Base-by-base conservation (phyloP, 2,888 invertebrate species). In the Gandaritis pyraliata region DNA sequence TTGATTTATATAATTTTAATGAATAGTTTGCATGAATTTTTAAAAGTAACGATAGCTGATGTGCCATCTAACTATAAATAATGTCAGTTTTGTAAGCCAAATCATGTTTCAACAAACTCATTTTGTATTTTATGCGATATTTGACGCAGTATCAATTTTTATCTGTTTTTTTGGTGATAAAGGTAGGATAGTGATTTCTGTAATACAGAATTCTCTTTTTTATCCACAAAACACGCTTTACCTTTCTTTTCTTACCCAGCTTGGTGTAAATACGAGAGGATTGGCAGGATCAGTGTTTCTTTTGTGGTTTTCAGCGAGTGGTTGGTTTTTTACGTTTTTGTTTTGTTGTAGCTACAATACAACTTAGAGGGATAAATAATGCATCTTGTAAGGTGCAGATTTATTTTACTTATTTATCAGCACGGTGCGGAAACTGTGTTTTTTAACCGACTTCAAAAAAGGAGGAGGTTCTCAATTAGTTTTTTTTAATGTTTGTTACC, bases 231-330 rank as follows among this genome's bases (percentile, higher is more conserved):
- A 30, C 52, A 46, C 52, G 16, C 43, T 49, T 61, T 3, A 23
- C 23, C 16, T 16, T 38, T 39, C 47, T 53, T 63, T 61, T 61
- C 69, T 77, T 79, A 68, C 72, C 75, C 73, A 66, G 71, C 74
- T 75, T 68, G 62, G 69, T 74, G 73, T 69, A 80, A 81, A 82
- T 76, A 76, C 69, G 58, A 61, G 36, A 65, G 71, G 75, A 81
- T 80, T 74, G 70, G 72, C 67, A 72, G 71, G 71, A 77, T 75
- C 69, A 57, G 53, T 49, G 58, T 45, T 61, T 57, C 58, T 64
- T 62, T 64, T 53, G 64, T 36, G 68, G 64, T 61, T 61, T 64
- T 64, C 45, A 64, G 53, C 54, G 43, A 46, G 45, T 48, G 33
- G 15, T 23, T 57, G 29, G 29, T 30, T 58, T 59, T n/a, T 54